Conservation (phyloP, 1,140 invertebrate species). For the Brachionus paranguensis region DNA sequence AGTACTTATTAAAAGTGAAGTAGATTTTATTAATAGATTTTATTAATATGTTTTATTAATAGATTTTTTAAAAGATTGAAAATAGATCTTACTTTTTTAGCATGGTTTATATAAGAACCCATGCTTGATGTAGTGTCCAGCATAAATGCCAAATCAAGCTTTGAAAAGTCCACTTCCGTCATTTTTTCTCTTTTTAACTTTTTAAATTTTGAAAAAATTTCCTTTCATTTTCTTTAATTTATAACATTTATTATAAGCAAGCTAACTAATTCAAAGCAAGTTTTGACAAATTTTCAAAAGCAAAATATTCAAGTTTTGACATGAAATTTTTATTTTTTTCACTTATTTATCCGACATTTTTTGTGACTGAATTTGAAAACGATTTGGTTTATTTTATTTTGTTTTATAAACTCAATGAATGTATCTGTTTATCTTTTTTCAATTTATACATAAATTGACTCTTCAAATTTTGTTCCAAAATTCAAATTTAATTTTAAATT, state of each 20-base stretch:
- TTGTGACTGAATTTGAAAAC: no score
- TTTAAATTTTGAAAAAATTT: neutral
- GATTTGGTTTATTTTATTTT: no score
- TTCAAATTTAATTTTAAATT: no score
- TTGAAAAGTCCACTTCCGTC: neutral
- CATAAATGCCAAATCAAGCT: slow-evolving; percentile 38
- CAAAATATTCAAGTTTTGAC: neutral
- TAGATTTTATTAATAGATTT: no score
- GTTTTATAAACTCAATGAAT: no score
- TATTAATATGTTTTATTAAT: no score
- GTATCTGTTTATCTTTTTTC: no score
- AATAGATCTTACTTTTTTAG: neutral
- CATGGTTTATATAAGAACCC: neutral
- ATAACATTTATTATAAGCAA: neutral
- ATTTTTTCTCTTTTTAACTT: neutral
- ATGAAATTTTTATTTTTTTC: neutral
- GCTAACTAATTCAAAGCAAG: neutral
- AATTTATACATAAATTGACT: no score
- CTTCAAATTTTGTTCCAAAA: no score
- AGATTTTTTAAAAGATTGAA: no score
- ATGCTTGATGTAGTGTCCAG: slow-evolving; percentile 32
- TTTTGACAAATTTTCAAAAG: neutral
- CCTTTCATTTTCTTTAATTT: neutral
- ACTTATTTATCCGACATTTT: no score
- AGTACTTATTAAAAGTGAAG: no score